Conservation (phyloP, 2,797 vertebrate species). For the Chromobotia macracanthus region DNA sequence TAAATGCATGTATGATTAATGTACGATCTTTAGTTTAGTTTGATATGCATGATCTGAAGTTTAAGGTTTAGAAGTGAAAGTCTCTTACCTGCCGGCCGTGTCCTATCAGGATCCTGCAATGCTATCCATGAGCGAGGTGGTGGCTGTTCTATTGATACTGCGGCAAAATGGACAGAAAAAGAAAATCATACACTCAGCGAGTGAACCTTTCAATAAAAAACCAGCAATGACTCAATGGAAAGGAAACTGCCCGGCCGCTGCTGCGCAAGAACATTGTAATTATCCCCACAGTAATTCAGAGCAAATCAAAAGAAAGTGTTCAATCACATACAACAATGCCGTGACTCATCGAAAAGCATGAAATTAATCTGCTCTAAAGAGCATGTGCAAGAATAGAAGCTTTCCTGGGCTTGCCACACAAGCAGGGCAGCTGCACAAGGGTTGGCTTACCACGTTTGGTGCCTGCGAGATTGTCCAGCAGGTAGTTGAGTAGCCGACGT, state of each 20-base stretch:
- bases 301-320: conserved; percentile 12
- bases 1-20: background rate
- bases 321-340: conserved; percentile 16
- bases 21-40: too few relatives aligned
- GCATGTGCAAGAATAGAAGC: background rate
- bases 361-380: conserved; percentile 2
- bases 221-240: background rate
- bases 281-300: conserved; percentile 21
- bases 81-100: conserved; percentile 85
- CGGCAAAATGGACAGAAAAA: conserved; percentile 59
- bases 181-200: background rate
- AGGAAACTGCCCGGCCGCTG: background rate
- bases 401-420: background rate
- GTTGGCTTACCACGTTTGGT: conserved; percentile 92
- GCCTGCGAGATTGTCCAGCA: conserved; percentile 99
- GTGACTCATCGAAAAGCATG: conserved; percentile 20
- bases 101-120: conserved; percentile 91
- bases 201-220: conserved; percentile 4
- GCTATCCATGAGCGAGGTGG: conserved; percentile 96
- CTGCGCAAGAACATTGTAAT: conserved; percentile 21
- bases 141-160: conserved; percentile 93
- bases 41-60: too few relatives aligned
- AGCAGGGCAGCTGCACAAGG: background rate
- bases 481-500: conserved; percentile 94
- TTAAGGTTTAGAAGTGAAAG: conserved; percentile 42